Conservation (phyloP, 23 tunicate species). For the Oikopleura vanhoeffeni region DNA sequence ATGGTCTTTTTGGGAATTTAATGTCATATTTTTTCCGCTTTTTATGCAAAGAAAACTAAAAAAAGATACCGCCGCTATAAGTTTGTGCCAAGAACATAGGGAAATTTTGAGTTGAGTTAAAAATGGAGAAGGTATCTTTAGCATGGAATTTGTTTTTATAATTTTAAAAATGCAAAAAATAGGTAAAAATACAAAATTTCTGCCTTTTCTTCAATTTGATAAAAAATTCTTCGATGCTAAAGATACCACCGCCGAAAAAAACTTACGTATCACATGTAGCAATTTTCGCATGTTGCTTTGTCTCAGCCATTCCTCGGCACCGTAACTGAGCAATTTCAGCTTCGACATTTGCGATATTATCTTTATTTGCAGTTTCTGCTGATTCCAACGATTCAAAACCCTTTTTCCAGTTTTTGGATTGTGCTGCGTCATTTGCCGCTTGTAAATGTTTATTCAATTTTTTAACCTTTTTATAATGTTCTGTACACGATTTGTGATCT, state of each 20-base stretch:
- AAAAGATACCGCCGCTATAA: background rate
- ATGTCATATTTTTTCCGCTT: too few relatives aligned
- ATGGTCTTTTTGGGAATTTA: too few relatives aligned
- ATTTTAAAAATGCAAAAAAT: too few relatives aligned
- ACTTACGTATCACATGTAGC: background rate
- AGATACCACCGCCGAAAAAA: too few relatives aligned
- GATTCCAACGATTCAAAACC: background rate
- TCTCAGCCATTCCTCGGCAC: background rate
- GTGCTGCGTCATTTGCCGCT: conserved; percentile 36
- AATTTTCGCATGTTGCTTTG: background rate
- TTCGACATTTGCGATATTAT: background rate
- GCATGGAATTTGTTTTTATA: too few relatives aligned
- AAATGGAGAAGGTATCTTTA: too few relatives aligned
- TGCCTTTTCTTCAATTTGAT: too few relatives aligned
- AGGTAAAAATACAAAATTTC: too few relatives aligned
- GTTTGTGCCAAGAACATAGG: too few relatives aligned
- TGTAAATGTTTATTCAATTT: conserved; percentile 55
- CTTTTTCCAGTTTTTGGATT: conserved; percentile 34
- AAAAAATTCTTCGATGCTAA: too few relatives aligned
- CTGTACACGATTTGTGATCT: conserved; percentile 66
- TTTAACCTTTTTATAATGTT: conserved; percentile 73
- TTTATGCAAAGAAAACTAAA: too few relatives aligned
- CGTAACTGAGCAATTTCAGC: background rate
- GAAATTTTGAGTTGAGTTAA: too few relatives aligned
- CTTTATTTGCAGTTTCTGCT: conserved; percentile 6